Evolutionary conservation across 2,797 vertebrate species (phyloP), one percentile per base, ranked within the genome.

Genomic region (Alosa sapidissima): DNA sequence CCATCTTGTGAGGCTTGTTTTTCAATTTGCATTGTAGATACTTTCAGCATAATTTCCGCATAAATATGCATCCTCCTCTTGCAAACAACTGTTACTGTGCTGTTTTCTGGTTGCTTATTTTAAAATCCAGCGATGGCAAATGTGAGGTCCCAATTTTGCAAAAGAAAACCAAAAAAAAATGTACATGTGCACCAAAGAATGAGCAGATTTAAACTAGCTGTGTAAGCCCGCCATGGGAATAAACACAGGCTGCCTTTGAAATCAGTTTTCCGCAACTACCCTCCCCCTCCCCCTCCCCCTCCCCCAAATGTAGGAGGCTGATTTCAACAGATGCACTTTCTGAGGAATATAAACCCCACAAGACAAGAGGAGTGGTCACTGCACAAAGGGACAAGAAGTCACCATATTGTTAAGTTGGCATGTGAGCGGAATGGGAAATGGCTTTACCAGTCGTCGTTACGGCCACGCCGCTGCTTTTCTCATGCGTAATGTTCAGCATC

Each of bases 401-500:
- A 33, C 36, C 78, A 81, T 75, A 83, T 85, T 81, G 78, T 81
- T 47, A 89, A 86, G 72, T 16, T 45, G 68, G 36, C 68, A 45
- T 75, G 68, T 65, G 84, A 88, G 88, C 84, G 85, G 84, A 88
- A 6, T 81, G 83, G 83, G 75, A 82, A 86, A 82, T 81, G 84
- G 85, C 65, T 83, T 84, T 85, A 90, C 89, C 88, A 91, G 93
- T 92, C 91, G 92, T 91, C 92, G 89, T 92, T 90, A 90, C 85
- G 89, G 86, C 88, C 54, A 83, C 28, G 45, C 47, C 48, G 21
- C 55, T 51, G 86, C 86, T 91, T 88, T 58, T 89, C 91, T 82
- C 83, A 60, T 92, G 93, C 89, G 89, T 92, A 91, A 91, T 93
- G 93, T 93, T 93, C 90, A 91, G 92, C 89, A 91, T 91, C 93